phyloP scores from a whole-genome alignment of 2,888 invertebrate genomes.

The Drosophila multiciliata region DNA sequence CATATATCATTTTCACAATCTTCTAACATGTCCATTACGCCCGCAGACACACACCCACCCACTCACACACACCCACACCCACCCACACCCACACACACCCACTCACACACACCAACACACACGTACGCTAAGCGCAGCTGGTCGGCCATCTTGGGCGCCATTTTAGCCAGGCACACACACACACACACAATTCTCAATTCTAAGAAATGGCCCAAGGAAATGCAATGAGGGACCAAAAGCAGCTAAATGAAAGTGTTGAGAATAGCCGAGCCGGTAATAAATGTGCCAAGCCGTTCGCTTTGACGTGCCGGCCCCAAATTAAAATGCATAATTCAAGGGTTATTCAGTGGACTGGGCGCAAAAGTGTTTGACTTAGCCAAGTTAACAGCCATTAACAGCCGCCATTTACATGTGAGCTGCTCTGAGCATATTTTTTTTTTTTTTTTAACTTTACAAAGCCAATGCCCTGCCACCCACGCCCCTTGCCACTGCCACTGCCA shows the following conservation, averaged over 20 bases:
- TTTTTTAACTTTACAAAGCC: constrained; percentile 39
- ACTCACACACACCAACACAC: neutral
- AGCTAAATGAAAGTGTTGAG: constrained; percentile 75
- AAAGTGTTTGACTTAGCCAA: constrained; percentile 27
- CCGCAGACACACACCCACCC: constrained; percentile 44
- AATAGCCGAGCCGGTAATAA: constrained; percentile 67
- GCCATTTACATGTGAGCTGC: constrained; percentile 70
- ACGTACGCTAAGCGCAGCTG: constrained; percentile 32
- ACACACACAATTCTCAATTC: constrained; percentile 26
- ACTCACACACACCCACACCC: neutral
- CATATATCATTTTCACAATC: constrained; percentile 79
- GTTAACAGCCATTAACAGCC: constrained; percentile 51
- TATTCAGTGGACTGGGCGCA: constrained; percentile 19
- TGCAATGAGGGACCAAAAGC: constrained; percentile 58
- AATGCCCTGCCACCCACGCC: constrained; percentile 1
- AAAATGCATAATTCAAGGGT: constrained; percentile 76
- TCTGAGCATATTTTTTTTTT: constrained; percentile 14
- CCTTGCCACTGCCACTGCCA: neutral
- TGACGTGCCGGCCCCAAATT: constrained; percentile 68
- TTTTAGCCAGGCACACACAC: constrained; percentile 37
- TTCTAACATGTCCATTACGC: constrained; percentile 79
- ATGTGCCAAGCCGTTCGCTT: constrained; percentile 64
- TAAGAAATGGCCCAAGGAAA: constrained; percentile 63
- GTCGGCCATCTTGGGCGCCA: constrained; percentile 56
- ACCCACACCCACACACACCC: constrained; percentile 2